Evolutionary conservation across 2,888 invertebrate species (phyloP).

Genomic region (Apodemia duryi): DNA sequence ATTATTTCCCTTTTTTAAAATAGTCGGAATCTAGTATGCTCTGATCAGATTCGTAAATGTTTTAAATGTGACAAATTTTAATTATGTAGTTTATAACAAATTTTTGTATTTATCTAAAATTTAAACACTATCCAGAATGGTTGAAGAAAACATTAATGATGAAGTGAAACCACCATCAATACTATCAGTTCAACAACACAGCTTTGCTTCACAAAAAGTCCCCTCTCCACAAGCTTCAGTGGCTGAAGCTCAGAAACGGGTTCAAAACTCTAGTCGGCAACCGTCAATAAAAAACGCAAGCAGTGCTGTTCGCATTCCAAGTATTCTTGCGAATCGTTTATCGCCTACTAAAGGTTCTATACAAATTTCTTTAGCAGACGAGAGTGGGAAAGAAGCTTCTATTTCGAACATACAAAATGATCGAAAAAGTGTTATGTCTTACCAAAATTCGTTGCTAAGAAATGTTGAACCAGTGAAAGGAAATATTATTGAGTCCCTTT

Average conservation of each 20-base stretch:
- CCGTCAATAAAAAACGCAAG: neutral
- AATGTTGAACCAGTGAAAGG: conserved; percentile 28
- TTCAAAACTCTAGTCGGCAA: neutral
- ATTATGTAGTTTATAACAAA: neutral
- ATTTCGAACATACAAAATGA: conserved; percentile 7
- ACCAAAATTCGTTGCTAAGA: conserved; percentile 6
- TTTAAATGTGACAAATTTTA: conserved; percentile 3
- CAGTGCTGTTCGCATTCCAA: conserved; percentile 17
- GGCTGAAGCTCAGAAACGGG: neutral
- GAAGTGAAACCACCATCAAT: conserved; percentile 22
- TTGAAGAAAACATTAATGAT: conserved; percentile 26
- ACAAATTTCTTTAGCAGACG: conserved; percentile 26
- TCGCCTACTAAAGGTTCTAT: conserved; percentile 24
- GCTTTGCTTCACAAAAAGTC: conserved; percentile 28
- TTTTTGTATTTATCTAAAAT: conserved; percentile 11
- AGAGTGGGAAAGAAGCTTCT: conserved; percentile 17
- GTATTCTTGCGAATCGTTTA: conserved; percentile 15
- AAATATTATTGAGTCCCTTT: conserved; percentile 36
- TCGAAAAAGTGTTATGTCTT: neutral
- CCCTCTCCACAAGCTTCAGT: conserved; percentile 13
- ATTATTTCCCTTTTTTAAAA: neutral
- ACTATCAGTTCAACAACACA: conserved; percentile 26
- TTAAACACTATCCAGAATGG: conserved; percentile 29
- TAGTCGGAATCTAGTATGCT: conserved; percentile 43
- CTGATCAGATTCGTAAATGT: conserved; percentile 35